Percentiles rank a stretch among this genome's conserved stretches.
These are phyloP conservation scores for Drosophila pseudoananassae DNA, from an alignment of 1,140 invertebrate species.

Conservation along the genomic window DNA sequence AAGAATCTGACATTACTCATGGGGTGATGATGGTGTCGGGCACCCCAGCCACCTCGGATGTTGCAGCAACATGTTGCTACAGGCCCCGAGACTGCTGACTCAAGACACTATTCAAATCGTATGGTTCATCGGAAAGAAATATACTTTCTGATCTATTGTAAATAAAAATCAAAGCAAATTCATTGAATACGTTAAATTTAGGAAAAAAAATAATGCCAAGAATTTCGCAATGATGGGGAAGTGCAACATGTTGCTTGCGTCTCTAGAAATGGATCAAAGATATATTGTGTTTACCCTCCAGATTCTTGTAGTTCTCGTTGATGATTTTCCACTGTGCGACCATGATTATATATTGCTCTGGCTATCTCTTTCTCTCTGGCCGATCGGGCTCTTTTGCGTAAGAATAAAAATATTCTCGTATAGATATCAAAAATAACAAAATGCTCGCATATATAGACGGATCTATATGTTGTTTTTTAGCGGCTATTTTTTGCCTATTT, in stretches of 20 bases:
- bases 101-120: neutral
- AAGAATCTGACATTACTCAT: conserved; percentile 69
- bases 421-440: conserved; percentile 61
- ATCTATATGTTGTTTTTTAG: conserved; percentile 46
- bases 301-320: conserved; percentile 80
- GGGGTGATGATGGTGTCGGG: conserved; percentile 19
- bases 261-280: neutral
- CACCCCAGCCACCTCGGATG: conserved; percentile 21
- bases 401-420: conserved; percentile 70
- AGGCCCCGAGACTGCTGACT: neutral
- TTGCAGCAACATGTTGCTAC: conserved; percentile 54
- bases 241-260: conserved; percentile 1
- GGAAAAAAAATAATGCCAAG: neutral
- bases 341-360: conserved; percentile 53
- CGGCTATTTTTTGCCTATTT: conserved; percentile 49
- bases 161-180: neutral
- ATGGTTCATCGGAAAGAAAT: neutral
- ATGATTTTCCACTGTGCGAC: conserved; percentile 79
- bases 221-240: neutral
- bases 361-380: conserved; percentile 55
- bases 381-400: conserved; percentile 49
- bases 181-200: neutral
- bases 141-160: too few species aligned
- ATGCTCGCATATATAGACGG: conserved; percentile 34
- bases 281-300: conserved; percentile 73